Base-by-base conservation (phyloP, 2,797 vertebrate genomes). In the Sebastes taczanowskii region DNA sequence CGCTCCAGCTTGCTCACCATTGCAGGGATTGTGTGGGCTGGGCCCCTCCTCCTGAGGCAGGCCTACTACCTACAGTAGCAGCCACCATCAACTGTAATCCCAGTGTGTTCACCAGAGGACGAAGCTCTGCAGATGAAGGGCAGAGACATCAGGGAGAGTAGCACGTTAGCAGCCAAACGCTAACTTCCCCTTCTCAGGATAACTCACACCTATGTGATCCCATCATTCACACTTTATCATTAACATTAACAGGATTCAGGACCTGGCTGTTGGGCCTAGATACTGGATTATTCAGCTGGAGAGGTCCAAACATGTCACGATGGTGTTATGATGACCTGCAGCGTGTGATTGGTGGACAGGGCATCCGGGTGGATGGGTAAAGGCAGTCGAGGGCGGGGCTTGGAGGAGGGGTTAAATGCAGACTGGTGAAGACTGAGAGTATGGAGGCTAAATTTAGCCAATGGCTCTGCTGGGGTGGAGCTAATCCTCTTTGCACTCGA, bases 401-500 rank as follows among this genome's bases (percentile, higher is more conserved):
- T 70, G 76, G 74, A 77, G 84, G 86, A 83, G 83, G 85, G 88
- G 89, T 88, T 86, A 80, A 82, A 89, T 67, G 30, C 70, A 89
- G 87, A 88, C 80, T 87, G 86, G 89, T 81, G 88, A 88, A 92
- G 86, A 83, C 91, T 76, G 82, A 85, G 87, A 94, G 85, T 91
- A 82, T 88, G 88, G 83, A 87, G 91, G 94, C 97, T 99, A 96
- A 97, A 97, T 98, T 98, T 98, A 97, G 96, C 95, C 81, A 92
- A 95, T 92, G 95, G 92, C 93, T 96, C 87, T 94, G 93, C 93
- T 89, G 86, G 95, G 96, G 96, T 89, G 94, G 96, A 94, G 94
- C 95, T 99, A 98, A 99, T 99, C 97, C 96, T 97, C 98, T 99
- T 99, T 97, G 91, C 92, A 82, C 68, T 80, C 87, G 89, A 96